These are phyloP conservation scores for Coccyzus lansbergi DNA, from an alignment of 2,797 vertebrate species.

Conservation along the genomic window DNA sequence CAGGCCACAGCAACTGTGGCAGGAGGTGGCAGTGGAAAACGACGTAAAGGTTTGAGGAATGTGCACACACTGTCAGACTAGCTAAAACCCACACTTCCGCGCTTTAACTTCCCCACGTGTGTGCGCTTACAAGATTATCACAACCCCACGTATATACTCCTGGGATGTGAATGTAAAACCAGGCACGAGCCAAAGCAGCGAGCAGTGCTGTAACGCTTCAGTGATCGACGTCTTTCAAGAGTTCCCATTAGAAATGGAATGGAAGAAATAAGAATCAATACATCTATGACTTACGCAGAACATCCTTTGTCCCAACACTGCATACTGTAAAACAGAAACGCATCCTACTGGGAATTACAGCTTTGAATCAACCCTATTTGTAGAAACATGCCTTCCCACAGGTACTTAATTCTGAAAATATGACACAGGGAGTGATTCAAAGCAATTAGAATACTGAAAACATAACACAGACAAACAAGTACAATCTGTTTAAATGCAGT, in stretches of 20 bases:
- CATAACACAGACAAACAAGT: conserved; percentile 36
- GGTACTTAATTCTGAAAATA: conserved; percentile 31
- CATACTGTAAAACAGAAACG: neutral
- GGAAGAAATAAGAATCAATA: neutral
- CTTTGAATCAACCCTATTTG: conserved; percentile 14
- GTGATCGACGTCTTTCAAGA: neutral
- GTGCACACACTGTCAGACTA: neutral
- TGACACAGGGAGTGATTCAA: conserved; percentile 35
- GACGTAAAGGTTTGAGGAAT: neutral
- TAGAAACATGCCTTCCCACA: conserved; percentile 13
- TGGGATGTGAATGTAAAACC: neutral
- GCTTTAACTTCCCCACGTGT: neutral
- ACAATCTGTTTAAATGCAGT: conserved; percentile 4
- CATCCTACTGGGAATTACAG: neutral
- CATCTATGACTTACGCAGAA: accelerated
- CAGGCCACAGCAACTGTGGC: neutral
- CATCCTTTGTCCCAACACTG: neutral
- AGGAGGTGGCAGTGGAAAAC: neutral
- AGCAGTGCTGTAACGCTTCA: neutral
- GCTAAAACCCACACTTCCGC: neutral
- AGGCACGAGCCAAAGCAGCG: neutral
- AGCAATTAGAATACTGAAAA: conserved; percentile 10
- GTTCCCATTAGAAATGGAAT: neutral
- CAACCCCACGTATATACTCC: accelerated
- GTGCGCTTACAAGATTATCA: neutral